These are phyloP conservation scores for Ciconia boyciana DNA, from an alignment of 2,113 vertebrate genomes.

Conservation along the genomic window DNA sequence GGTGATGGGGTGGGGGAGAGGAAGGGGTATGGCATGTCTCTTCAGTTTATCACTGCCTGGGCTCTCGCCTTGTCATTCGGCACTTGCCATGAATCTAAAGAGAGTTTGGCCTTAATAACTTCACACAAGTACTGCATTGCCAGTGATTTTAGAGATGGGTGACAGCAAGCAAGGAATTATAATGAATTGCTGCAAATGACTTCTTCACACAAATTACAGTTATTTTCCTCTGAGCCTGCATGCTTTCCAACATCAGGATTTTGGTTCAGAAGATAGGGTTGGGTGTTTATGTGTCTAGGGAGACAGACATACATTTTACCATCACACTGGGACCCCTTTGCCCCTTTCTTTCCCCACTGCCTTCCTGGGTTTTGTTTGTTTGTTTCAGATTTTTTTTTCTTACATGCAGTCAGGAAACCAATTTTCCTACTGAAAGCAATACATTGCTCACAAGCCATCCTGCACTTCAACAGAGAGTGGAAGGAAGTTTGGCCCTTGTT, in stretches of 20 bases:
- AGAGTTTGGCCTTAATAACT: constrained; percentile 69
- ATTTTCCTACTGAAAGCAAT: not conserved
- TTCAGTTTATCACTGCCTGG: constrained; percentile 60
- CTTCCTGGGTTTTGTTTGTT: not conserved
- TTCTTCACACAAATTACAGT: constrained; percentile 63
- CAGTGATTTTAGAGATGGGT: constrained; percentile 64
- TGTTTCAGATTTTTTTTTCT: not conserved
- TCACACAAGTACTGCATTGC: constrained; percentile 59
- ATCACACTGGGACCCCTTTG: not conserved
- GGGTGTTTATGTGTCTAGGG: not conserved
- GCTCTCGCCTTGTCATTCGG: constrained; percentile 53
- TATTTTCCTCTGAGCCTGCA: constrained; percentile 51
- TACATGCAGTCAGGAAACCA: not conserved
- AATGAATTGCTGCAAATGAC: constrained; percentile 66
- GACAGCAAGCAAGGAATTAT: constrained; percentile 66
- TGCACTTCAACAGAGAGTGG: not conserved
- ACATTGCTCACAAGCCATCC: not conserved
- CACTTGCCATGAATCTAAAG: constrained; percentile 64
- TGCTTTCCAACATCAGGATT: constrained; percentile 27
- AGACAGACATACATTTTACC: not conserved
- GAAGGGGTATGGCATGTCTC: constrained; percentile 45
- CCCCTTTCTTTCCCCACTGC: not conserved
- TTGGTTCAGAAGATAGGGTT: not conserved
- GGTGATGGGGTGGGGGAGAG: constrained; percentile 7
- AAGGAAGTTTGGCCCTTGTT: not conserved